A percentile compares a stretch with the other conserved stretches of the same genome.
Conservation (phyloP, 1,140 invertebrate species). For the Bacillus rossius region DNA sequence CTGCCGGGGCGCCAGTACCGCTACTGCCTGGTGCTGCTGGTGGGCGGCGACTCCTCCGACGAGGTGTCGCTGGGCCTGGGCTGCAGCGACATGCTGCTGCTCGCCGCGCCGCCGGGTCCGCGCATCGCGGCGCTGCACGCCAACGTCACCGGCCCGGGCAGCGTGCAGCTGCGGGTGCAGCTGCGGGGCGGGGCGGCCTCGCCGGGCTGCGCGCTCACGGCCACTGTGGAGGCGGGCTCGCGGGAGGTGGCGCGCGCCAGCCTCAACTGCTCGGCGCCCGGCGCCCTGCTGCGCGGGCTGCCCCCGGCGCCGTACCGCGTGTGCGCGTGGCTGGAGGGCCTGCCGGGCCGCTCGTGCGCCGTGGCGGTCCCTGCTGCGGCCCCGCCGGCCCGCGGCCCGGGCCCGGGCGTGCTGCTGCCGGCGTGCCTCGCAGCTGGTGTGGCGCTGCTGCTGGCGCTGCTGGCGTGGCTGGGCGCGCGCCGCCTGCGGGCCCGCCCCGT, state of each 20-base stretch:
- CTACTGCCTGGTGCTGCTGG: slow-evolving; percentile 48
- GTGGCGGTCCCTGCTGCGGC: slow-evolving; percentile 31
- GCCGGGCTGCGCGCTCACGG: slow-evolving; percentile 33
- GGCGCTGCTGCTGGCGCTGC: slow-evolving; percentile 30
- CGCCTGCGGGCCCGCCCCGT: slow-evolving; percentile 48
- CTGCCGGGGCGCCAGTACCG: slow-evolving; percentile 46
- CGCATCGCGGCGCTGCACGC: slow-evolving; percentile 16
- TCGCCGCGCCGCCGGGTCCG: slow-evolving; percentile 22
- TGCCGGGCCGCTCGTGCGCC: slow-evolving; percentile 43
- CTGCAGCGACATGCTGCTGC: slow-evolving; percentile 47
- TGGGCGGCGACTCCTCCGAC: slow-evolving; percentile 39
- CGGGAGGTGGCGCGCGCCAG: slow-evolving; percentile 32
- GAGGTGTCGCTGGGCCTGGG: slow-evolving; percentile 46
- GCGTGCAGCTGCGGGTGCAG: slow-evolving; percentile 23
- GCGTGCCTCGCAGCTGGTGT: slow-evolving; percentile 29
- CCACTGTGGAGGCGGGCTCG: slow-evolving; percentile 36
- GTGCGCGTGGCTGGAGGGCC: slow-evolving; percentile 32
- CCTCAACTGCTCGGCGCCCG: slow-evolving; percentile 35
- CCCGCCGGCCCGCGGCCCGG: slow-evolving; percentile 19
- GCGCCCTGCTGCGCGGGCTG: slow-evolving; percentile 33
- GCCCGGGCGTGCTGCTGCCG: background rate
- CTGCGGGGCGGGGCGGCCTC: slow-evolving; percentile 18
- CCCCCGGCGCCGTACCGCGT: slow-evolving; percentile 37
- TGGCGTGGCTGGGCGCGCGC: slow-evolving; percentile 29
- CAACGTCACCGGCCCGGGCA: slow-evolving; percentile 21